Evolutionary conservation across 2,888 invertebrate genomes (phyloP).

Genomic region (Microplitis manilae): DNA sequence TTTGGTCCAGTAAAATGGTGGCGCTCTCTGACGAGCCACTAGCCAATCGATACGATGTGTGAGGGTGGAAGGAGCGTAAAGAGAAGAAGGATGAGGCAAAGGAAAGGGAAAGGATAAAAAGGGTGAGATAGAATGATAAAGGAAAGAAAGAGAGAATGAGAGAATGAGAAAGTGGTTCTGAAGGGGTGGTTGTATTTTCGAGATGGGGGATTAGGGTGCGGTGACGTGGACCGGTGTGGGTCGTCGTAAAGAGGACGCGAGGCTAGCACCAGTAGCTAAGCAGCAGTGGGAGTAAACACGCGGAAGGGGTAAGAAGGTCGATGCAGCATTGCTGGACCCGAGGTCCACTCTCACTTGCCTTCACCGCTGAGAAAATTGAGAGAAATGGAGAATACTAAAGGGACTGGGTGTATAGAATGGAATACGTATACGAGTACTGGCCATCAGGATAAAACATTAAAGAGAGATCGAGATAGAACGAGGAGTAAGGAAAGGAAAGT

Average conservation of each 20-base stretch:
- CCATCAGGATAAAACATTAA: constrained; percentile 38
- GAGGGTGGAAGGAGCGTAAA: constrained; percentile 42
- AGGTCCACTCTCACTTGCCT: constrained; percentile 70
- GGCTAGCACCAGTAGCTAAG: constrained; percentile 22
- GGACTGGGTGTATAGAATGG: not conserved
- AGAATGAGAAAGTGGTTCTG: constrained; percentile 33
- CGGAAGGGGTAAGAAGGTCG: constrained; percentile 64
- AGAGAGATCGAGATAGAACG: constrained; percentile 41
- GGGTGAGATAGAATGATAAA: constrained; percentile 6
- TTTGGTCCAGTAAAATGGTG: constrained; percentile 56
- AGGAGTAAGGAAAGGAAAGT: constrained; percentile 21
- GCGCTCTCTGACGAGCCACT: constrained; percentile 65
- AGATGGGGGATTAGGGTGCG: constrained; percentile 69
- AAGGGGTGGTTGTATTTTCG: constrained; percentile 62
- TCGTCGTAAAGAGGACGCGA: constrained; percentile 42
- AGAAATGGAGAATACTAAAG: constrained; percentile 36
- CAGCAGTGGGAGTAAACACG: constrained; percentile 31
- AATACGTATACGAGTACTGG: constrained; percentile 20
- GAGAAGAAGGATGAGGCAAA: constrained; percentile 19
- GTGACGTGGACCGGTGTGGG: constrained; percentile 59
- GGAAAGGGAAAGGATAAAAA: constrained; percentile 17
- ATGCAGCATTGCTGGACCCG: constrained; percentile 69
- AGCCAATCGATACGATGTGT: constrained; percentile 67
- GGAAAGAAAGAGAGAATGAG: constrained; percentile 1
- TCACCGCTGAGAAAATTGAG: constrained; percentile 51